Conservation (phyloP, 2,888 invertebrate species). For the Agrotis ipsilon region DNA sequence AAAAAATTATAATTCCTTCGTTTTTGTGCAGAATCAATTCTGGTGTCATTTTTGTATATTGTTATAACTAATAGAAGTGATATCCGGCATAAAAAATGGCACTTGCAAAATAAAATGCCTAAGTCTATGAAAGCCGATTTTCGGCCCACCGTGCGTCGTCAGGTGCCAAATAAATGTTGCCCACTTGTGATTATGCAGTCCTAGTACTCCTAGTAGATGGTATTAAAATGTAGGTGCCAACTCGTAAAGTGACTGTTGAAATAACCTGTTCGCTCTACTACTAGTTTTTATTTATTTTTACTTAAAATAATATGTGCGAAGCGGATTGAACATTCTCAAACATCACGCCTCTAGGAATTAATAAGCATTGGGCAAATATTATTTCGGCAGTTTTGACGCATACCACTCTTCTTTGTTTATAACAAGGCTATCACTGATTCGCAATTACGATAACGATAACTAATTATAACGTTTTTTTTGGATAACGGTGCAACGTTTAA, state of each 20-base stretch:
- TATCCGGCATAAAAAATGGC: no score
- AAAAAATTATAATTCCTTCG: no score
- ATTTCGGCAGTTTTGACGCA: background rate
- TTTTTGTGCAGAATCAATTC: no score
- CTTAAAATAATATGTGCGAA: conserved; percentile 16
- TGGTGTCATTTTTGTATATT: no score
- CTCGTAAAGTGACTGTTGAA: conserved; percentile 28
- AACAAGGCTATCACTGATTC: conserved; percentile 16
- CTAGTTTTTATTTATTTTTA: conserved; percentile 30
- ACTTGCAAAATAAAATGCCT: no score
- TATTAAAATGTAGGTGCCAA: conserved; percentile 42
- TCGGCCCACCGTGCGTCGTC: no score
- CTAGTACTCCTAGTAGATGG: conserved; percentile 34
- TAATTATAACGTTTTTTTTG: conserved; percentile 31
- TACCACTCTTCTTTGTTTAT: conserved; percentile 5
- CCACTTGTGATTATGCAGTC: conserved; percentile 27
- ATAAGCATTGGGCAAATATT: background rate
- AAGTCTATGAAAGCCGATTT: no score
- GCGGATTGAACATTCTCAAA: conserved; percentile 15
- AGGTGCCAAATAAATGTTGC: conserved; percentile 48
- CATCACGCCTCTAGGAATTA: background rate
- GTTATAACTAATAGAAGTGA: no score
- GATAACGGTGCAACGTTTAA: conserved; percentile 38
- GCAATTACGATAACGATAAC: conserved; percentile 17
- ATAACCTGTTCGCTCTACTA: conserved; percentile 39